Percentiles rank a stretch among this genome's conserved stretches.
These are phyloP conservation scores for Noturus placidus DNA, from an alignment of 2,113 vertebrate genomes.

Conservation along the genomic window DNA sequence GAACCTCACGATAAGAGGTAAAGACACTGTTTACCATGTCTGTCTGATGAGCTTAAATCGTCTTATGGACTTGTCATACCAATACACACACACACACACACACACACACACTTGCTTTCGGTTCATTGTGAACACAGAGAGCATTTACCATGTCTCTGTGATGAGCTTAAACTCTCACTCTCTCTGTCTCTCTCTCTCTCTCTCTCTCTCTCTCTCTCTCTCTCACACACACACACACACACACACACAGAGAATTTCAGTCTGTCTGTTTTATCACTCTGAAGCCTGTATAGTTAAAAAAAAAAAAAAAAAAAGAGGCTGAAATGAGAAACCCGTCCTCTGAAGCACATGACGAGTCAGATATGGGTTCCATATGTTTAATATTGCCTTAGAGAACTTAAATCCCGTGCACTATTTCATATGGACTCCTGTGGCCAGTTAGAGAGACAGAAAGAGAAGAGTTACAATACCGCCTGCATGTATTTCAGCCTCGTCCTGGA, in stretches of 20 bases:
- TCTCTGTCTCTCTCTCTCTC: neutral
- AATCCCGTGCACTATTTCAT: conserved; percentile 5
- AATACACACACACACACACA: conserved; percentile 5
- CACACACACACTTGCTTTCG: neutral
- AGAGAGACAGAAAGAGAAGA: conserved; percentile 12
- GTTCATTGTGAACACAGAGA: neutral
- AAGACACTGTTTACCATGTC: conserved; percentile 27
- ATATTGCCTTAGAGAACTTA: conserved; percentile 6
- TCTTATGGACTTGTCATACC: neutral
- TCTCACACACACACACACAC: neutral
- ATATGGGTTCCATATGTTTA: conserved; percentile 33
- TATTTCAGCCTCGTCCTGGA: neutral
- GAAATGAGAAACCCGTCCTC: conserved; percentile 12
- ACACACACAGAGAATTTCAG: neutral
- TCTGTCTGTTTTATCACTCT: conserved; percentile 21
- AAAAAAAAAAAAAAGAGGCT: neutral
- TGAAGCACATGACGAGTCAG: neutral
- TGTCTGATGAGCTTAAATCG: conserved; percentile 21
- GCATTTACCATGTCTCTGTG: neutral
- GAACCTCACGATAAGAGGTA: neutral
- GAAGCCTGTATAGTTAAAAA: neutral
- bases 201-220: neutral
- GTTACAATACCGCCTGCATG: neutral
- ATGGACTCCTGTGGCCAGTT: conserved; percentile 4
- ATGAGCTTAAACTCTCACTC: neutral